phyloP scores from a whole-genome alignment of 2,797 vertebrate genomes.

The Etheostoma nigrum region DNA sequence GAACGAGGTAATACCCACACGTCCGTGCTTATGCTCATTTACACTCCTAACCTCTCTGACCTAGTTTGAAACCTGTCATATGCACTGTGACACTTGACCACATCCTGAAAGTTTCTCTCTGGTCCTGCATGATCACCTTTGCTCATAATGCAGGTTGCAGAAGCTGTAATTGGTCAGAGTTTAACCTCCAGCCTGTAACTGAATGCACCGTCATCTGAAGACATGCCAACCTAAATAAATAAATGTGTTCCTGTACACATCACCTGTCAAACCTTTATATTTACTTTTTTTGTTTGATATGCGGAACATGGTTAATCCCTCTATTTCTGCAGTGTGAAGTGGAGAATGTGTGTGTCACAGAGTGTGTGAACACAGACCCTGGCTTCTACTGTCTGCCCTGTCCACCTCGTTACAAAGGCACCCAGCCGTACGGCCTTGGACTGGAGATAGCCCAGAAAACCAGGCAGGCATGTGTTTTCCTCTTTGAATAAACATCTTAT shows the following conservation, averaged over 20 bases:
- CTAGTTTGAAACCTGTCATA: background rate
- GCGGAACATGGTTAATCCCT: conserved; percentile 23
- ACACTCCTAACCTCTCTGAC: background rate
- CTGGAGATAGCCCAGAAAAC: conserved; percentile 87
- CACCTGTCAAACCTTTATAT: conserved; percentile 12
- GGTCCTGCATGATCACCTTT: background rate
- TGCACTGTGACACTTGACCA: no score
- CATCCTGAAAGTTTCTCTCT: background rate
- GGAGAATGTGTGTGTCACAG: conserved; percentile 90
- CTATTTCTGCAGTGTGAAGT: conserved; percentile 88
- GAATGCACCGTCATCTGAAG: background rate
- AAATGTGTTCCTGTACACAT: conserved; percentile 1
- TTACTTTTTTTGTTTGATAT: conserved; percentile 22
- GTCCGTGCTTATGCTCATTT: background rate
- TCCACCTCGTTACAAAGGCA: conserved; percentile 93
- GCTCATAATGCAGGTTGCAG: background rate
- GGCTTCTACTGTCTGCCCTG: conserved; percentile 96
- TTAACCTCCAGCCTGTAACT: background rate
- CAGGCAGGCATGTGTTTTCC: conserved; percentile 87
- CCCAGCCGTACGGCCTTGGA: conserved; percentile 91
- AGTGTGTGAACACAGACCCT: conserved; percentile 94
- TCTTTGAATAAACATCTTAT: background rate
- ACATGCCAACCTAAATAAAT: background rate
- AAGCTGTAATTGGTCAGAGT: background rate
- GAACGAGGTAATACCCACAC: conserved; percentile 88